Base-by-base conservation (phyloP, 1,140 invertebrate species). In the Glossosoma conforme region DNA sequence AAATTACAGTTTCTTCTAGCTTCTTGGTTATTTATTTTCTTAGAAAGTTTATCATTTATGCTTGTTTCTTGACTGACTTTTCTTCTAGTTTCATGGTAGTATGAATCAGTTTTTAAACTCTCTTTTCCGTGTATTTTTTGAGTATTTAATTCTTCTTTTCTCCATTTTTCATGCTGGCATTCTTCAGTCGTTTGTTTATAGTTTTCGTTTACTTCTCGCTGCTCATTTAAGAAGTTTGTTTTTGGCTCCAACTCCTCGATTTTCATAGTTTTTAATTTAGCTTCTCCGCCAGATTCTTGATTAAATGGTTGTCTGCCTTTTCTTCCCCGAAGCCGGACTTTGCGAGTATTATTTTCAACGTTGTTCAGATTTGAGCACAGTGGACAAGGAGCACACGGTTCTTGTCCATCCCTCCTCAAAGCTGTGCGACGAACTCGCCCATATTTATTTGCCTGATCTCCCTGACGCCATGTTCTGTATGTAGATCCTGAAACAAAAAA, bases 401-500 rank as follows among this genome's bases (percentile, higher is more conserved):
- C 37, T 18, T 1, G 9, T 15, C n/a, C 22, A 14, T 43, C 44
- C 32, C n/a, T 10, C 33, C 14, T 32, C 36, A 1, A 25, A 15
- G 2, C 49, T 30, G 11, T 49, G 32, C 15, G 21, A 44, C 62
- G 58, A 0, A 66, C 65, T 20, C 63, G 60, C 41, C 63, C 62
- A 46, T 74, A 71, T 52, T 65, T 70, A 0, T 60, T 45, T n/a
- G 60, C 57, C 71, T 70, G 72, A 45, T 72, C 69, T 4, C 72
- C 72, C 61, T 75, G 72, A 15, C 70, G 56, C 72, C 72, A 75
- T 0, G 72, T 75, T 46, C 73, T 75, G 1, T 61, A 65, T 3
- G 72, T 61, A 4, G 70, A 75, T 11, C 72, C 72, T 75, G 60
- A 6, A 67, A 48, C 38, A 56, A 43, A 47, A 35, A 35, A 25